Evolutionary conservation across 2,797 vertebrate genomes (phyloP).

Genomic region (Linurgus olivaceus): DNA sequence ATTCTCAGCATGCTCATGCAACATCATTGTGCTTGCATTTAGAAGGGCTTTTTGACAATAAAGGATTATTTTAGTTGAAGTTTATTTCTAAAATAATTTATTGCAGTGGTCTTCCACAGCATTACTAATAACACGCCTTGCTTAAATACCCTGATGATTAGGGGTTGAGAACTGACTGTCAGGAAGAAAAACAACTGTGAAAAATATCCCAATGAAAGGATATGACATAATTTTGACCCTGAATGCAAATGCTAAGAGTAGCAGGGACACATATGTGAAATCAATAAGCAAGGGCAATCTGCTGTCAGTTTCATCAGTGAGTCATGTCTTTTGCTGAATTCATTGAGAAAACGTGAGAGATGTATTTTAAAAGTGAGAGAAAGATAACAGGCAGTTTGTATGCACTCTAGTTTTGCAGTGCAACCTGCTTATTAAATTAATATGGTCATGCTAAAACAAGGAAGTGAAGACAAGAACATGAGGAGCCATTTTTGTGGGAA

Average conservation of each 20-base stretch:
- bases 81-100: neutral
- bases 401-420: neutral
- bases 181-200: neutral
- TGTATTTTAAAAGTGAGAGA: neutral
- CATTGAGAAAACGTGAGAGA: neutral
- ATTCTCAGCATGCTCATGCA: neutral
- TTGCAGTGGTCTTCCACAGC: neutral
- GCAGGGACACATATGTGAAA: neutral
- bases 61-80: neutral
- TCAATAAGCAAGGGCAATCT: neutral
- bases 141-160: neutral
- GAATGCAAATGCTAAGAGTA: neutral
- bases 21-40: neutral
- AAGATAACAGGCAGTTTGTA: neutral
- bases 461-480: neutral
- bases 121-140: neutral
- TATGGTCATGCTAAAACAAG: neutral
- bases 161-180: neutral
- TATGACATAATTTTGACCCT: neutral
- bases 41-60: neutral
- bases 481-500: neutral
- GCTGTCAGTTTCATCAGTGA: neutral
- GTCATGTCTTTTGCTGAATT: neutral
- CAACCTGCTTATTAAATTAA: neutral
- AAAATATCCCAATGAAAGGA: neutral